A percentile compares a stretch with the other conserved stretches of the same genome.
Evolutionary conservation across 2,888 invertebrate genomes (phyloP).

Genomic region (Notodonta dromedarius): DNA sequence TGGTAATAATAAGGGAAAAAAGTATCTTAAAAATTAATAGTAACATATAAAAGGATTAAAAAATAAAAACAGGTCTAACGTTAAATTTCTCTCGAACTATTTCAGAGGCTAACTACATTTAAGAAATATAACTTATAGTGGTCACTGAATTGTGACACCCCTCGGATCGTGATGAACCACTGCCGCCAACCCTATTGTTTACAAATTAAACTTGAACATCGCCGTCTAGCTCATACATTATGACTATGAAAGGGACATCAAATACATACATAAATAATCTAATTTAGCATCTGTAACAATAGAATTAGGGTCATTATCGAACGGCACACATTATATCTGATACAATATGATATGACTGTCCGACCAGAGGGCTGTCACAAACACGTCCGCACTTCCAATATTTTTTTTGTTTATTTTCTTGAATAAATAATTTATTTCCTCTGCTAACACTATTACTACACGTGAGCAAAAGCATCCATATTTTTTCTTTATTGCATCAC

Average conservation of each 20-base stretch:
- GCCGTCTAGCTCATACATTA: too few relatives aligned
- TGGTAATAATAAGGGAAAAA: conserved; percentile 71
- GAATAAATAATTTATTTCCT: conserved; percentile 45
- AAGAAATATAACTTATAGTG: conserved; percentile 56
- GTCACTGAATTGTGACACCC: conserved; percentile 14
- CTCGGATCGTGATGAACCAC: too few relatives aligned
- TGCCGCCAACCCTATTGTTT: too few relatives aligned
- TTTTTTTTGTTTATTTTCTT: conserved; percentile 17
- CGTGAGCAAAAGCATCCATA: conserved; percentile 56
- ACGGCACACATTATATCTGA: background rate
- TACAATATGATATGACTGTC: too few relatives aligned
- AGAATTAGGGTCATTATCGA: background rate
- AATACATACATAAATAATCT: background rate
- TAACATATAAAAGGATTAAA: conserved; percentile 75
- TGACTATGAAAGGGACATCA: too few relatives aligned
- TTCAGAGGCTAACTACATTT: conserved; percentile 40
- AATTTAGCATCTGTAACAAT: background rate
- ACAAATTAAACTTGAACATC: too few relatives aligned
- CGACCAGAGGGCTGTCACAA: background rate
- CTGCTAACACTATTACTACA: conserved; percentile 30
- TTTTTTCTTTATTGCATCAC: conserved; percentile 54
- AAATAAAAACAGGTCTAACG: conserved; percentile 57
- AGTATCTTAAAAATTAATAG: conserved; percentile 77
- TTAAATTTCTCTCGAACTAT: conserved; percentile 41
- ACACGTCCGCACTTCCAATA: background rate